These are phyloP conservation scores for Cecropterus lyciades DNA, from an alignment of 1,140 invertebrate species.

Conservation along the genomic window DNA sequence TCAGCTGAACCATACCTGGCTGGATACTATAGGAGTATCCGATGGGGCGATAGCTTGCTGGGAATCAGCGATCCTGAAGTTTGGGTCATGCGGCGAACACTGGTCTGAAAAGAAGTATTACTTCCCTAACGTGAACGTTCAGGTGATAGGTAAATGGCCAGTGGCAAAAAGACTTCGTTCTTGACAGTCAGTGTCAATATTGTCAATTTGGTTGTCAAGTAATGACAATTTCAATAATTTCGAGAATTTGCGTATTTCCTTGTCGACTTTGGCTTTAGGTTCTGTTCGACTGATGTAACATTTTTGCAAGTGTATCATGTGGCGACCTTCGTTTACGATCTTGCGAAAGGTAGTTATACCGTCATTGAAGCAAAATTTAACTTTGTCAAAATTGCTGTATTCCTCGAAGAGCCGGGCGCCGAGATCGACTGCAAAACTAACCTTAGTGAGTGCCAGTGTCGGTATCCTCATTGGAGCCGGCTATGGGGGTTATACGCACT, in stretches of 20 bases:
- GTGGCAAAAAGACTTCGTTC: no score
- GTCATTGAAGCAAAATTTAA: conserved; percentile 60
- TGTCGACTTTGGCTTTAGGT: neutral
- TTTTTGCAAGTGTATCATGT: conserved; percentile 55
- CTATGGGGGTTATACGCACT: conserved; percentile 81
- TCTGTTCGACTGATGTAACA: conserved; percentile 25
- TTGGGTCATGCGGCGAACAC: no score
- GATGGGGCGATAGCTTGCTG: no score
- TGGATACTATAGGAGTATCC: no score
- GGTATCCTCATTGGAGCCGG: conserved; percentile 75
- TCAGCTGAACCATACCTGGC: no score
- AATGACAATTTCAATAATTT: conserved; percentile 9
- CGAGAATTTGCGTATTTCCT: conserved; percentile 6
- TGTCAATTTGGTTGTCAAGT: conserved; percentile 6
- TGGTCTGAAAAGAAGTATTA: no score
- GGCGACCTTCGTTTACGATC: conserved; percentile 65
- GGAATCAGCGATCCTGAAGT: no score
- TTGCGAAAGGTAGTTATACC: conserved; percentile 63
- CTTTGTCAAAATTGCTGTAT: conserved; percentile 58
- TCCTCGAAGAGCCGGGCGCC: conserved; percentile 66
- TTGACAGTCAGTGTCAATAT: neutral
- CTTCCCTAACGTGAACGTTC: no score
- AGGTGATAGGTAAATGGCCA: no score
- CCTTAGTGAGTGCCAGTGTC: conserved; percentile 77
- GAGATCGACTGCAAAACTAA: conserved; percentile 69